Percentiles rank a stretch among this genome's conserved stretches.
Evolutionary conservation across 2,797 vertebrate genomes (phyloP).

Genomic region (Acridotheres tristis): DNA sequence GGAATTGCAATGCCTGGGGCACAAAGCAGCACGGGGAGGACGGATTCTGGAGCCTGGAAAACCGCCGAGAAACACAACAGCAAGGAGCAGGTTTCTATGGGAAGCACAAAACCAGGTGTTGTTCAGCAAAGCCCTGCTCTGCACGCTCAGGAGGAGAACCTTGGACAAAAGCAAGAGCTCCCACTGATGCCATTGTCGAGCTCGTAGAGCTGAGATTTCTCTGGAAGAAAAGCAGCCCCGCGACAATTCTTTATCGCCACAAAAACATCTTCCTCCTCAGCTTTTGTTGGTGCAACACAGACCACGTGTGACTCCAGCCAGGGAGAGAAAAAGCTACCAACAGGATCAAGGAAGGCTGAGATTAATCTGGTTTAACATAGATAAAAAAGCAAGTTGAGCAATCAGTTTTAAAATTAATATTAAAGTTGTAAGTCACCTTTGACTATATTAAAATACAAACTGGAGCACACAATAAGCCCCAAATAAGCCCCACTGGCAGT

Average conservation of each 20-base stretch:
- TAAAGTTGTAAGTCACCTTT: slow-evolving; percentile 78
- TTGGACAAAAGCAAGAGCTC: slow-evolving; percentile 42
- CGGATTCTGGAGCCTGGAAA: not conserved
- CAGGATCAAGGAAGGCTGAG: slow-evolving; percentile 46
- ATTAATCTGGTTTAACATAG: slow-evolving; percentile 73
- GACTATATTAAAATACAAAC: slow-evolving; percentile 75
- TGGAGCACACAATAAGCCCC: slow-evolving; percentile 68
- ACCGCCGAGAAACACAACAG: not conserved
- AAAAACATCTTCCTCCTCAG: slow-evolving; percentile 63
- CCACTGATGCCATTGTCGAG: slow-evolving; percentile 53
- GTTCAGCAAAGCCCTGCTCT: not conserved
- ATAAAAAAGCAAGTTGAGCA: slow-evolving; percentile 60
- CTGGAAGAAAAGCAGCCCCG: slow-evolving; percentile 54
- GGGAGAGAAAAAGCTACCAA: slow-evolving; percentile 47
- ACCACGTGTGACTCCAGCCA: slow-evolving; percentile 53
- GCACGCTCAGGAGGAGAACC: not conserved
- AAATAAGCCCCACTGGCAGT: slow-evolving; percentile 73
- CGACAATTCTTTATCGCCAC: slow-evolving; percentile 34
- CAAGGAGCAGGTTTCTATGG: not conserved
- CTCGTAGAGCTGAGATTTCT: slow-evolving; percentile 26
- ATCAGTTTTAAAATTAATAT: slow-evolving; percentile 75
- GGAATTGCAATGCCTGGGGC: not conserved
- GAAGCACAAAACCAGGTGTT: slow-evolving; percentile 45
- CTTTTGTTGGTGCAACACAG: slow-evolving; percentile 56
- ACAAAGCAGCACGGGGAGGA: not conserved